A percentile compares a stretch with the other conserved stretches of the same genome.
These are phyloP conservation scores for Osmerus eperlanus DNA, from an alignment of 2,113 vertebrate species.

Conservation along the genomic window DNA sequence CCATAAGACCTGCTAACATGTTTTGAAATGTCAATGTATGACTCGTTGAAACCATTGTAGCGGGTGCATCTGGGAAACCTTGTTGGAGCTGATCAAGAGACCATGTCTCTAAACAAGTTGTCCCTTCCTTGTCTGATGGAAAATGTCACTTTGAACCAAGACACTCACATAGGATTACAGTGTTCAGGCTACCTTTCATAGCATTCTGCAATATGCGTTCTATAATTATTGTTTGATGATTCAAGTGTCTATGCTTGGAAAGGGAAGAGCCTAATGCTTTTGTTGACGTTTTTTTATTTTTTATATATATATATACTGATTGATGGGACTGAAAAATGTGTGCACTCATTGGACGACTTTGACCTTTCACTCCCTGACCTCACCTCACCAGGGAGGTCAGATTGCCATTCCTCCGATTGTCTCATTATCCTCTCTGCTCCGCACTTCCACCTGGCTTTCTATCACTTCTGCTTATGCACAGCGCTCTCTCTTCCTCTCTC, in stretches of 20 bases:
- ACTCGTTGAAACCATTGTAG: neutral
- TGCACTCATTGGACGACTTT: neutral
- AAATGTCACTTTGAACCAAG: too few species aligned
- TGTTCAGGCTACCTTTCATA: too few species aligned
- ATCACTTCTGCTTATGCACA: slow-evolving; percentile 56
- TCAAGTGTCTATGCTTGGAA: too few species aligned
- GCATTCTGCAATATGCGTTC: too few species aligned
- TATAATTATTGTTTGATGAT: too few species aligned
- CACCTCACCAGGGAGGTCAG: neutral
- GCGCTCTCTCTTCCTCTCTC: slow-evolving; percentile 43
- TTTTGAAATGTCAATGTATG: neutral
- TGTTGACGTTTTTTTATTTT: neutral
- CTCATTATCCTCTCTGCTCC: slow-evolving; percentile 45
- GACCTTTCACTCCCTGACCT: slow-evolving; percentile 8
- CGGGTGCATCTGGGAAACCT: neutral
- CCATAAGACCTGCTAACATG: neutral
- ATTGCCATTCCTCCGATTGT: slow-evolving; percentile 26
- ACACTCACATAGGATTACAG: too few species aligned
- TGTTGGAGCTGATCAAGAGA: neutral
- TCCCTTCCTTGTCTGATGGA: too few species aligned
- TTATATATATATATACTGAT: neutral
- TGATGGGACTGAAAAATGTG: neutral
- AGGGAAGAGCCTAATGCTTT: neutral
- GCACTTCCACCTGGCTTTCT: slow-evolving; percentile 55
- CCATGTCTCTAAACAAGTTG: neutral